Conservation (phyloP, 2,113 vertebrate genomes). For the Eudyptes chrysolophus region DNA sequence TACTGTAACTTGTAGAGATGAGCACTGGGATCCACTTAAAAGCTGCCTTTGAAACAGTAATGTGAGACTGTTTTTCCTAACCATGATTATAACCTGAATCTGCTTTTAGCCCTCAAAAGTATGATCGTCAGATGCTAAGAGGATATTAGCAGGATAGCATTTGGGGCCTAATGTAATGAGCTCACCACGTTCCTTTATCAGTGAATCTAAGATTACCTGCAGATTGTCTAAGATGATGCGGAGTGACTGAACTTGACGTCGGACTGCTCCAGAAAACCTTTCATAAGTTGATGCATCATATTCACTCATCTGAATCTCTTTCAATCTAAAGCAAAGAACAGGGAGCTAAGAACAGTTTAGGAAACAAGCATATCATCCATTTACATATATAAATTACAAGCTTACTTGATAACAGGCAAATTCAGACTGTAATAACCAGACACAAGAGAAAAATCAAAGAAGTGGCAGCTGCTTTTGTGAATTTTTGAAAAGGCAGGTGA, state of each 20-base stretch:
- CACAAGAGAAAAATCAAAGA: background rate
- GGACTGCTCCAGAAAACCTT: conserved; percentile 87
- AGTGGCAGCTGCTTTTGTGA: background rate
- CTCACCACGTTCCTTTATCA: background rate
- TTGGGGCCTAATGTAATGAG: background rate
- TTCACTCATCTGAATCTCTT: conserved; percentile 95
- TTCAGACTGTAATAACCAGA: background rate
- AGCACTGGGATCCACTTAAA: background rate
- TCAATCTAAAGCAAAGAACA: conserved; percentile 77
- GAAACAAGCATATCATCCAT: background rate
- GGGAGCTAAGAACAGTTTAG: background rate
- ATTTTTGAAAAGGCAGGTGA: background rate
- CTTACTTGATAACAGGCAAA: background rate
- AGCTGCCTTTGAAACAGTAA: background rate
- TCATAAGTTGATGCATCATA: conserved; percentile 90
- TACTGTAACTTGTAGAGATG: background rate
- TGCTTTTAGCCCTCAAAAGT: background rate
- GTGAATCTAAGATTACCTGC: conserved; percentile 78
- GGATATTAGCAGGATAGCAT: background rate
- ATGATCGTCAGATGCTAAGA: background rate
- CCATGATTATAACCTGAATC: background rate
- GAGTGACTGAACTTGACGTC: conserved; percentile 90
- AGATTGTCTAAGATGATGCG: conserved; percentile 91
- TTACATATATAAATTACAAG: background rate
- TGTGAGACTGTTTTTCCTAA: background rate